phyloP scores from a whole-genome alignment of 2,113 vertebrate species.

The Atractosteus spatula region DNA sequence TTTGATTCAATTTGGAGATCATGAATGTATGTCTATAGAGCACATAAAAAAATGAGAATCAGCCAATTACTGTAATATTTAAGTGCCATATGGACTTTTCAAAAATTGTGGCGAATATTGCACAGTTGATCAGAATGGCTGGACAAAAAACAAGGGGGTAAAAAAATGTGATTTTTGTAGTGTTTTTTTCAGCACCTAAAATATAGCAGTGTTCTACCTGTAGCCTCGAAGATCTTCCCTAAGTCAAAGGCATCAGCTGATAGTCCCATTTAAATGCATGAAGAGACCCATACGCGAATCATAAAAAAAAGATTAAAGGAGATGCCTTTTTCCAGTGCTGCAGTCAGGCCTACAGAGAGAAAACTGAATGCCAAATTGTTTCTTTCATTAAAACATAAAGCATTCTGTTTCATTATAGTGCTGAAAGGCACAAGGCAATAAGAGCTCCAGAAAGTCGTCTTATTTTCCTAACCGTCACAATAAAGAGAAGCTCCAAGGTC shows the following conservation, averaged over 20 bases:
- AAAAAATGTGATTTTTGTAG: conserved; percentile 33
- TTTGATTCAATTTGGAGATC: too few species aligned
- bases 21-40: too few species aligned
- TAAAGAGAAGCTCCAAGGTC: conserved; percentile 3
- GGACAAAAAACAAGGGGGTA: not conserved
- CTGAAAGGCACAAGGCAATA: conserved; percentile 59
- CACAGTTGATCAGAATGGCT: too few species aligned
- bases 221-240: conserved; percentile 31
- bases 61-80: too few species aligned
- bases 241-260: conserved; percentile 40
- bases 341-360: conserved; percentile 42
- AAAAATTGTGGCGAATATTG: too few species aligned
- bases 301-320: conserved; percentile 66
- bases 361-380: conserved; percentile 60
- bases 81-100: too few species aligned
- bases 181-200: conserved; percentile 46
- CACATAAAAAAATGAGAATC: too few species aligned
- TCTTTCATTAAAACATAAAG: conserved; percentile 73
- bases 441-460: conserved; percentile 1
- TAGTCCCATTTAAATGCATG: conserved; percentile 71
- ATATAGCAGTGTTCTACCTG: conserved; percentile 46
- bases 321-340: conserved; percentile 31
- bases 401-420: conserved; percentile 56
- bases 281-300: conserved; percentile 36
- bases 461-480: conserved; percentile 12